Evolutionary conservation across 2,888 invertebrate species (phyloP), one percentile per base, ranked within the genome.

Genomic region (Apodemia mormo): DNA sequence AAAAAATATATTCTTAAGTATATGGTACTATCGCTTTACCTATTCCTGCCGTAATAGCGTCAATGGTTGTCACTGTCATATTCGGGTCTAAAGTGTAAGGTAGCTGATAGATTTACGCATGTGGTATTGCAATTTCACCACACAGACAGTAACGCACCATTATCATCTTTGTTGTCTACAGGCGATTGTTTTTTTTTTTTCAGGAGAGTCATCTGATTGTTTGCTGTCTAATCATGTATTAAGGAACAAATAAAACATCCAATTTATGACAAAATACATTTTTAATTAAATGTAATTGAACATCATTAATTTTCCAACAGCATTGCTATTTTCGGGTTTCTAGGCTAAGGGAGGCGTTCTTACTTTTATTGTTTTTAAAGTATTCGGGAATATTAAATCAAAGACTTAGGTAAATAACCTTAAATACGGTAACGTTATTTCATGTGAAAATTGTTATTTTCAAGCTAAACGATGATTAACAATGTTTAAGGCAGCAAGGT

Each of bases 211-310:
- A n/a, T n/a, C n/a, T n/a, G n/a, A n/a, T n/a, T n/a, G n/a, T n/a
- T n/a, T n/a, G n/a, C n/a, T n/a, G n/a, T n/a, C n/a, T n/a, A n/a
- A n/a, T n/a, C n/a, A 33, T 9, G 2, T 40, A 40, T 40, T 2
- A 40, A 9, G 40, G 40, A 40, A 9, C 9, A 33, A 61, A 61
- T 61, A 61, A 61, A 61, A 61, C 33, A 33, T 6, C 33, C 12
- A 49, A 14, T 14, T 61, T 61, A 61, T 61, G 61, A 61, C 33
- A 61, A 61, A 61, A 61, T 61, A 61, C 61, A 61, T 61, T 61
- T 61, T 61, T 61, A 61, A 61, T 61, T 61, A 33, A 61, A 33
- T 61, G 33, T 33, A 61, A 61, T 61, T 61, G 61, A 61, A 61
- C 61, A 61, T 61, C 33, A 61, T 61, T 61, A 22, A 30, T 10